Base-by-base conservation (phyloP, 2,113 vertebrate genomes). In the Cricetomys ansorgei region DNA sequence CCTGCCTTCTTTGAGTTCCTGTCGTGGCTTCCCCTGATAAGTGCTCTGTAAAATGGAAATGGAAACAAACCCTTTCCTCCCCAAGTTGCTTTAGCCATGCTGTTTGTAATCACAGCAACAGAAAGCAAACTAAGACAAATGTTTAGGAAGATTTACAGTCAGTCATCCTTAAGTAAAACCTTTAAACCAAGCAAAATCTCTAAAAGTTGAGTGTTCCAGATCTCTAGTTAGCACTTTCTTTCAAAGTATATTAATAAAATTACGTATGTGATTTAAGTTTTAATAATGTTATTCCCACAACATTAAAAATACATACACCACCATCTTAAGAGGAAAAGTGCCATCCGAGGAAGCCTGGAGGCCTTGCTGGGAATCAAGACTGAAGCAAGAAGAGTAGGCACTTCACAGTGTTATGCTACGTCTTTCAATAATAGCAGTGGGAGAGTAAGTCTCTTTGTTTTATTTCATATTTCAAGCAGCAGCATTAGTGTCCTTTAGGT, bases 241-340 rank as follows among this genome's bases (percentile, higher is more conserved):
- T 69, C 88, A 84, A 94, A 79, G 19, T 12, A 29, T 89, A 77
- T 73, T 89, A 89, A 79, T 93, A 40, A 91, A 94, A 92, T 34
- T 21, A 55, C 29, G 91, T 48, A 43, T 81, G 19, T 4, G 53
- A 48, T 81, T 96, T 69, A 81, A 93, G 93, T 95, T 95, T 95
- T 96, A 73, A 86, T 91, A 76, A 70, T 81, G 55, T 86, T 95
- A 92, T 95, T 81, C 53, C 62, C 2, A 0, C 43, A 59, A 7
- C 53, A 77, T 91, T 92, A 91, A 95, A 96, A 95, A 94, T 70
- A 40, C 27, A 95, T 88, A 69, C 84, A 92, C 70, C 90, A 75
- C 16, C 77, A 80, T 95, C 34, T 7, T 40, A 48, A 57, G 65
- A 89, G 77, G 48, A 48, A 21, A 65, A 2, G 9, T 11, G 13